Percentiles rank a stretch among this genome's conserved stretches.
Evolutionary conservation across 2,888 invertebrate species (phyloP).

Genomic region (Dyspetes luteomarginatus): DNA sequence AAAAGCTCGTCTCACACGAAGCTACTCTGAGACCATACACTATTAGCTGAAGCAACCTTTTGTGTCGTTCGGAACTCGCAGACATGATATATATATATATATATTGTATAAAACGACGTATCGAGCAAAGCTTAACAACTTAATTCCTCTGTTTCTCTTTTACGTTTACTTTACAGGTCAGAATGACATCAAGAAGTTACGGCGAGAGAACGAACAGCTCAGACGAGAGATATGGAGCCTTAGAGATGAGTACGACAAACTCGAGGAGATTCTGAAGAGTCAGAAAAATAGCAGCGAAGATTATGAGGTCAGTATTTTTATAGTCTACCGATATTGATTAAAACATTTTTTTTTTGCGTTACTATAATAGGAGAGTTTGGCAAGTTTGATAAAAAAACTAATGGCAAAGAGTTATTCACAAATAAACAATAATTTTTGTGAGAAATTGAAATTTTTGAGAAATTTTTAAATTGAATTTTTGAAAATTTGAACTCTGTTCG

Average conservation of each 20-base stretch:
- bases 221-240: slow-evolving; percentile 94
- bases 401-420: too few species aligned
- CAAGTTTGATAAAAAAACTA: too few species aligned
- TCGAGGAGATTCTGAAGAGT: slow-evolving; percentile 90
- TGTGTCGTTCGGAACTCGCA: slow-evolving; percentile 17
- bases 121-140: too few species aligned
- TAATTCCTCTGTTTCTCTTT: slow-evolving; percentile 28
- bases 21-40: not conserved
- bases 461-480: not conserved
- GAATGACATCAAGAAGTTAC: slow-evolving; percentile 94
- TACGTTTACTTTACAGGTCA: slow-evolving; percentile 86
- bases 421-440: not conserved
- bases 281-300: slow-evolving; percentile 81
- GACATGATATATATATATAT: slow-evolving; percentile 33
- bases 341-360: too few species aligned
- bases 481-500: too few species aligned
- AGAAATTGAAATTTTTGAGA: not conserved
- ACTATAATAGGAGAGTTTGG: too few species aligned
- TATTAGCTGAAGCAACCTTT: not conserved
- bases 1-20: slow-evolving; percentile 57
- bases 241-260: slow-evolving; percentile 94
- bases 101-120: too few species aligned
- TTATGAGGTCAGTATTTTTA: slow-evolving; percentile 74
- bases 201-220: slow-evolving; percentile 94
- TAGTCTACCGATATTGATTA: too few species aligned